Evolutionary conservation across 2,888 invertebrate species (phyloP).

Genomic region (Trileptium ribeirensis): DNA sequence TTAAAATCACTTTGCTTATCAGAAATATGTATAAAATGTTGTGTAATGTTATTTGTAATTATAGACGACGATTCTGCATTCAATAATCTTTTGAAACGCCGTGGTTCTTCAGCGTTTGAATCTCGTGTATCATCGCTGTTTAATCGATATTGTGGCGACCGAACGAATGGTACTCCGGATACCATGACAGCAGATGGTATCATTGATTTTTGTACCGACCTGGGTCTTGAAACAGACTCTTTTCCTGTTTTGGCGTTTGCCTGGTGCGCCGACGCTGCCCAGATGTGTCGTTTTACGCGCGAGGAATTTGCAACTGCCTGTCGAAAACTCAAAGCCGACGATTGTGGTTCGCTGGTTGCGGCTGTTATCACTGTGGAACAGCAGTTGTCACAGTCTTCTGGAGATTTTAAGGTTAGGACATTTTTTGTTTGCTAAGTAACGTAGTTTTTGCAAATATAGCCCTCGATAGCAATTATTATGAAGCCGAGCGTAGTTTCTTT

Average conservation of each 20-base stretch:
- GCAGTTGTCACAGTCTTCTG: not conserved
- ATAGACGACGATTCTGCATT: too few relatives aligned
- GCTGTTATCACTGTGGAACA: not conserved
- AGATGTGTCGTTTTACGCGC: not conserved
- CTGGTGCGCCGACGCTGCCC: not conserved
- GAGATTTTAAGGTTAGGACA: not conserved
- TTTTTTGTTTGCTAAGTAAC: too few relatives aligned
- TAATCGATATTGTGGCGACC: not conserved
- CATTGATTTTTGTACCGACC: not conserved
- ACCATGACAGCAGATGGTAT: not conserved
- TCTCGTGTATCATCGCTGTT: not conserved
- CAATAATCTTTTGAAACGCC: too few relatives aligned
- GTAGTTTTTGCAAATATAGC: too few relatives aligned
- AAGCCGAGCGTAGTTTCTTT: too few relatives aligned
- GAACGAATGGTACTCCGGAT: not conserved
- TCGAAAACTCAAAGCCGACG: not conserved
- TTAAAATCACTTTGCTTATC: too few relatives aligned
- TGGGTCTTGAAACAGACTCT: not conserved
- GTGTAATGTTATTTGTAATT: too few relatives aligned
- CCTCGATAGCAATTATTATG: too few relatives aligned
- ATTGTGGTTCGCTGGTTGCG: not conserved
- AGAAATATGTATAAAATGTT: too few relatives aligned
- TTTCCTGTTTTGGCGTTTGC: not conserved
- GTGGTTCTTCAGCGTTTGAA: not conserved
- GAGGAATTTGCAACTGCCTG: not conserved